Evolutionary conservation across 2,888 invertebrate species (phyloP).

Genomic region (Oxyteleia sp.): DNA sequence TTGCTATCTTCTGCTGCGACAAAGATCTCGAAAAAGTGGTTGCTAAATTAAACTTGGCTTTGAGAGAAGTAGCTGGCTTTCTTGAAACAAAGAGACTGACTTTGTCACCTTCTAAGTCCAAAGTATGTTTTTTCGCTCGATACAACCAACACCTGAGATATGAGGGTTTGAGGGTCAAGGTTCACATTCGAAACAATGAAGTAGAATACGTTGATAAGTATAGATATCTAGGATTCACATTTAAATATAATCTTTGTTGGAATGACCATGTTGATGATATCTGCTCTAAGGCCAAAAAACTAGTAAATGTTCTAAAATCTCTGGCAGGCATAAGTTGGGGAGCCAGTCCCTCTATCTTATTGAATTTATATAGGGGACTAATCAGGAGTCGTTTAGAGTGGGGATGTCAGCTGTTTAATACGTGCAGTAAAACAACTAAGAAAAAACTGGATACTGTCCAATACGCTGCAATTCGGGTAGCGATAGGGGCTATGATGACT

Average conservation of each 20-base stretch:
- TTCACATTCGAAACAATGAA: too few species aligned
- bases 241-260: slow-evolving; percentile 7
- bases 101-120: too few species aligned
- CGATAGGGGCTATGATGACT: neutral
- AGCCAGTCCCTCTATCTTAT: neutral
- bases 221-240: neutral
- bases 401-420: neutral
- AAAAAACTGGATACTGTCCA: neutral
- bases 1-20: too few species aligned
- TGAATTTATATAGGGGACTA: slow-evolving; percentile 13
- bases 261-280: neutral
- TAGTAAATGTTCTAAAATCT: neutral
- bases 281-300: neutral
- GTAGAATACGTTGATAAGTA: too few species aligned
- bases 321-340: neutral
- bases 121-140: too few species aligned
- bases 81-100: neutral
- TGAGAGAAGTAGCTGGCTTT: neutral
- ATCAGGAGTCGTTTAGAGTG: slow-evolving; percentile 8
- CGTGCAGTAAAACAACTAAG: neutral
- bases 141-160: too few species aligned
- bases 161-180: too few species aligned
- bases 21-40: too few species aligned
- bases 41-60: too few species aligned
- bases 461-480: neutral